These are phyloP conservation scores for Itoplectis maculator DNA, from an alignment of 2,888 invertebrate species.

Conservation along the genomic window DNA sequence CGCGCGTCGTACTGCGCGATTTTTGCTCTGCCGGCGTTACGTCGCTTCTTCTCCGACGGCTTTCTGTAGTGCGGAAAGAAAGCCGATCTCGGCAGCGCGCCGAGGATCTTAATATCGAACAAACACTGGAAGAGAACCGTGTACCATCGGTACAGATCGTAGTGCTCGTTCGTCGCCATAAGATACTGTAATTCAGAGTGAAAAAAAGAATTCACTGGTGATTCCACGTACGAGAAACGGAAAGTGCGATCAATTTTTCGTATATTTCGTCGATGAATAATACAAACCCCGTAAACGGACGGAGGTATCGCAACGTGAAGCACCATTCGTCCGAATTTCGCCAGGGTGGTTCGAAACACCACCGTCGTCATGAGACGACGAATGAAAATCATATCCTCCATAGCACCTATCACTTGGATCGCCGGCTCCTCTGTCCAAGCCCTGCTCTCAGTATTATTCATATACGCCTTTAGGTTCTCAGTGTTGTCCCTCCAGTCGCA, in stretches of 20 bases:
- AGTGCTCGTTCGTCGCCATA: conserved; percentile 86
- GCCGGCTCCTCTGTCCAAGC: conserved; percentile 85
- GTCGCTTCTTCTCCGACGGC: too few species aligned
- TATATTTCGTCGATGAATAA: too few species aligned
- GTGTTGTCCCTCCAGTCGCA: conserved; percentile 87
- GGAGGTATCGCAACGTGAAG: conserved; percentile 88
- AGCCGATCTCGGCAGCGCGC: conserved; percentile 84
- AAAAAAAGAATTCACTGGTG: not conserved
- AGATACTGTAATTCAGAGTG: conserved; percentile 84
- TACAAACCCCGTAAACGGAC: conserved; percentile 87
- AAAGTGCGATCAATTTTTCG: too few species aligned
- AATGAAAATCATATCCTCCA: conserved; percentile 87
- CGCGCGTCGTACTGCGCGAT: conserved; percentile 85
- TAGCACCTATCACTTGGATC: conserved; percentile 87
- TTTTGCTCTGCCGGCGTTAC: conserved; percentile 71
- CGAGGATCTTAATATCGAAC: conserved; percentile 88
- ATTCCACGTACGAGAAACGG: not conserved
- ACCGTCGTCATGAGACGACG: conserved; percentile 87
- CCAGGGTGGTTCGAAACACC: conserved; percentile 86
- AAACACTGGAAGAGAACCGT: conserved; percentile 89
- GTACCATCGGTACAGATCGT: conserved; percentile 81
- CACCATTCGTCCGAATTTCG: conserved; percentile 87
- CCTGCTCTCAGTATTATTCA: conserved; percentile 85
- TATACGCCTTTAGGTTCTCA: conserved; percentile 85
- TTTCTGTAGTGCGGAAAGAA: conserved; percentile 87